Percentiles rank a stretch among this genome's conserved stretches.
These are phyloP conservation scores for Eupithecia abbreviata DNA, from an alignment of 2,888 invertebrate genomes.

Conservation along the genomic window DNA sequence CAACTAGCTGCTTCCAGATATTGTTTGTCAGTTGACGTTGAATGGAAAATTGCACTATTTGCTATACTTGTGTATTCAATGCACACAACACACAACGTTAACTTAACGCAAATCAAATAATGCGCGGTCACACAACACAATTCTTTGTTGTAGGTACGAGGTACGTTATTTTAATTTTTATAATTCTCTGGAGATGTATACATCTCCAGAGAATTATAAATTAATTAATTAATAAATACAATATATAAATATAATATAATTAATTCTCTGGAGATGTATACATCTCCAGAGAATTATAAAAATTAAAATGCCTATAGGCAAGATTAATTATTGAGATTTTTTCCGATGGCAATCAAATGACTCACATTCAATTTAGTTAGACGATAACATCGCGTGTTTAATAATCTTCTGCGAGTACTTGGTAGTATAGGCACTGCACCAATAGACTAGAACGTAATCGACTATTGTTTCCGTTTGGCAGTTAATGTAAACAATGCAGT, in stretches of 20 bases:
- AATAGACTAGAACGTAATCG: constrained; percentile 15
- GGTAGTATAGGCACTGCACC: constrained; percentile 3
- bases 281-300: not conserved
- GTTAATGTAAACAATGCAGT: constrained; percentile 13
- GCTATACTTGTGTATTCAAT: not conserved
- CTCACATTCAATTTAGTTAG: not conserved
- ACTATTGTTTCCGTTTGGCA: constrained; percentile 17
- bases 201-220: too few species aligned
- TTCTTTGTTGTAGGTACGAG: not conserved
- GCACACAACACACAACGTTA: constrained; percentile 16
- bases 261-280: too few species aligned
- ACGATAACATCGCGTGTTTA: not conserved
- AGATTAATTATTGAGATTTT: not conserved
- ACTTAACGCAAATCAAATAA: constrained; percentile 8
- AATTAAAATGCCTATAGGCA: not conserved
- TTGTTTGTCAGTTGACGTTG: constrained; percentile 12
- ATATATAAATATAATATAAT: too few species aligned
- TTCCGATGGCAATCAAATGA: not conserved
- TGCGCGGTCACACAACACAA: constrained; percentile 5
- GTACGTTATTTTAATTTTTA: not conserved
- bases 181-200: not conserved
- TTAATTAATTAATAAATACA: too few species aligned
- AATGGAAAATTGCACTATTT: constrained; percentile 22
- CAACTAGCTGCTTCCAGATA: constrained; percentile 24
- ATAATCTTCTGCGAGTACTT: constrained; percentile 3